These are phyloP conservation scores for Philantomba maxwellii DNA, from an alignment of 2,113 vertebrate species.

Conservation along the genomic window DNA sequence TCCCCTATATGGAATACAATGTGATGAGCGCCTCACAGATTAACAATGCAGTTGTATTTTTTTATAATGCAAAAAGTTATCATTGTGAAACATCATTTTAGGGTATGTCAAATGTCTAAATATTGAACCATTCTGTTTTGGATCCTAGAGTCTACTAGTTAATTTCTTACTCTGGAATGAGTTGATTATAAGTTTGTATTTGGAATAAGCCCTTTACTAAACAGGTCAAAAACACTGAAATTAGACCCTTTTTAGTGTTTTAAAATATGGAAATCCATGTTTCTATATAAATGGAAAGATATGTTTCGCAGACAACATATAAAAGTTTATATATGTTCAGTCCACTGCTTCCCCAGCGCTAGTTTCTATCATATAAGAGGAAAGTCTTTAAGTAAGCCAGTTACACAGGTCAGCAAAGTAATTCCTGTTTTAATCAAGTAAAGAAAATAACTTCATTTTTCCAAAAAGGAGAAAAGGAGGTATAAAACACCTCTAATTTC, in stretches of 20 bases:
- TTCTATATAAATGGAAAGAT: conserved; percentile 20
- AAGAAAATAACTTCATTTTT: conserved; percentile 21
- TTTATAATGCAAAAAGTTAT: conserved; percentile 1
- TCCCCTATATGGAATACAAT: neutral
- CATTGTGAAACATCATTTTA: conserved; percentile 1
- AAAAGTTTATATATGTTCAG: neutral
- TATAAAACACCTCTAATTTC: neutral
- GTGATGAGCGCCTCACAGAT: neutral
- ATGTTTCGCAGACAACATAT: neutral
- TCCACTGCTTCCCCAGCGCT: neutral
- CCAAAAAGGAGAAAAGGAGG: conserved; percentile 24
- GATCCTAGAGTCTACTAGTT: neutral
- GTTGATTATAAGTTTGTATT: conserved; percentile 28
- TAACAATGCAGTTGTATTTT: neutral
- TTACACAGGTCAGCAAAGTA: conserved; percentile 1
- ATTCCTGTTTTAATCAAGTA: conserved; percentile 42
- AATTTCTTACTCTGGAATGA: neutral
- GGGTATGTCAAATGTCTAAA: neutral
- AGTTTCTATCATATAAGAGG: neutral
- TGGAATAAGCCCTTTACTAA: conserved; percentile 28
- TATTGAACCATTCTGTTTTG: neutral
- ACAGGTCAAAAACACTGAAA: conserved; percentile 30
- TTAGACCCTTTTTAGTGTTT: conserved; percentile 23
- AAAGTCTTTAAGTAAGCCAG: neutral
- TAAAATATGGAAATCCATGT: neutral